Evolutionary conservation across 2,797 vertebrate species (phyloP).

Genomic region (Hipposideros larvatus): DNA sequence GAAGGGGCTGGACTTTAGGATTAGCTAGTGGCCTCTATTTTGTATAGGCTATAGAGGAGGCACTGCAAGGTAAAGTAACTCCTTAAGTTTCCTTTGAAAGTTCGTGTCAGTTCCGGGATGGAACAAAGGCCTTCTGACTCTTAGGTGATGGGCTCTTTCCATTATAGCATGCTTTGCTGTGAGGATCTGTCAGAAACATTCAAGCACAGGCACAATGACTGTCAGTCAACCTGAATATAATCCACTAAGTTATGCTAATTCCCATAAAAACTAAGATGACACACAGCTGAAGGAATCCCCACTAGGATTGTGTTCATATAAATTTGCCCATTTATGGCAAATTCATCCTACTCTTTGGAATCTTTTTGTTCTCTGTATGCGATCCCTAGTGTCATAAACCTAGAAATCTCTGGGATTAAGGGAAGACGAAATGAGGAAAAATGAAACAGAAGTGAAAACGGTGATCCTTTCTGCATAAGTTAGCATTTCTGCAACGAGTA

Average conservation of each 20-base stretch:
- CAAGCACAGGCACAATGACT: slow-evolving; percentile 72
- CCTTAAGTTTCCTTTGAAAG: slow-evolving; percentile 70
- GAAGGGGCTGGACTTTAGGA: background rate
- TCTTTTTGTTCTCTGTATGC: slow-evolving; percentile 78
- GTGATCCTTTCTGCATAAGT: background rate
- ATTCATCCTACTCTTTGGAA: slow-evolving; percentile 78
- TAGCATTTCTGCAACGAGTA: background rate
- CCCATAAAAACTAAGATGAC: slow-evolving; percentile 73
- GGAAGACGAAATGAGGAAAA: slow-evolving; percentile 67
- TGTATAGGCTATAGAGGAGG: background rate
- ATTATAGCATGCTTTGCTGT: slow-evolving; percentile 66
- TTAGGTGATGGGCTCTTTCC: slow-evolving; percentile 71
- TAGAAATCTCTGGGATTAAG: slow-evolving; percentile 63
- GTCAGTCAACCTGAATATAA: slow-evolving; percentile 79
- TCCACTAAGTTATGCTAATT: slow-evolving; percentile 82
- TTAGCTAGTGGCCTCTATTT: background rate
- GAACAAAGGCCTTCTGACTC: slow-evolving; percentile 79
- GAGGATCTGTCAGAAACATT: slow-evolving; percentile 81
- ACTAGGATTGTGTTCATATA: slow-evolving; percentile 73
- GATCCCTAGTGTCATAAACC: slow-evolving; percentile 54
- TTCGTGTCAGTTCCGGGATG: slow-evolving; percentile 59
- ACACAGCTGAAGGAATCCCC: slow-evolving; percentile 79
- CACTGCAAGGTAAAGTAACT: background rate
- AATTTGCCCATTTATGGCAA: slow-evolving; percentile 82
- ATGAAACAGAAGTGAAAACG: background rate